Base-by-base conservation (phyloP, 2,888 invertebrate genomes). In the Drosophila lacicola region DNA sequence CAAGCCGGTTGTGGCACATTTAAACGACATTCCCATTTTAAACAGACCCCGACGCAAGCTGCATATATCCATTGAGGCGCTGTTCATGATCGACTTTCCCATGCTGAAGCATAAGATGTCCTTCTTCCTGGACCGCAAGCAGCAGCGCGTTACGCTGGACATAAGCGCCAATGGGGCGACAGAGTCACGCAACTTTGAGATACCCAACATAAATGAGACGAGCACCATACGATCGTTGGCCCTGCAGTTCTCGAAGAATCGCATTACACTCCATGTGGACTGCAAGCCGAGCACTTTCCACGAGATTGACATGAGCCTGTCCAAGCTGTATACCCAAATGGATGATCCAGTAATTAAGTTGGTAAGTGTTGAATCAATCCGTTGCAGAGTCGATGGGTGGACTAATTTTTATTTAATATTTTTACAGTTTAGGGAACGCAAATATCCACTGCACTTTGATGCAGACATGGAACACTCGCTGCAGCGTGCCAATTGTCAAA, bases 1-100 rank as follows among this genome's bases (percentile, higher is more conserved):
- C 29, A 3, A 41, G 46, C 36, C 36, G 33, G 8, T 34, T 50
- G 25, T 42, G 25, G 29, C n/a, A 11, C 45, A 29, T 33, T 6
- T 46, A 21, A 57, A 55, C 42, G 1, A 9, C 13, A 33, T 54
- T 47, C n/a, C 33, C 21, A 4, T 47, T 5, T 11, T 14, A 11
- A 4, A 10, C 60, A 92, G 92, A 64, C 92, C 92, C 0, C 91
- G 92, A 0, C 91, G 92, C 60, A 93, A 93, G 75, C 57, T 92
- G 54, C 92, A 92, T 69, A 93, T 93, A 58, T 91, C 92, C 5
- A 92, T 92, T 53, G 92, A 93, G 70, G 92, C 92, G 0, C 82
- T 93, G n/a, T 93, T 93, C 53, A 92, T 93, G 92, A 92, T 93
- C 54, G 92, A 93, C 64, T 93, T 93, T 57, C 92, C 92, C 58